phyloP scores from a whole-genome alignment of 2,797 vertebrate genomes.

The Cossypha polioptera region DNA sequence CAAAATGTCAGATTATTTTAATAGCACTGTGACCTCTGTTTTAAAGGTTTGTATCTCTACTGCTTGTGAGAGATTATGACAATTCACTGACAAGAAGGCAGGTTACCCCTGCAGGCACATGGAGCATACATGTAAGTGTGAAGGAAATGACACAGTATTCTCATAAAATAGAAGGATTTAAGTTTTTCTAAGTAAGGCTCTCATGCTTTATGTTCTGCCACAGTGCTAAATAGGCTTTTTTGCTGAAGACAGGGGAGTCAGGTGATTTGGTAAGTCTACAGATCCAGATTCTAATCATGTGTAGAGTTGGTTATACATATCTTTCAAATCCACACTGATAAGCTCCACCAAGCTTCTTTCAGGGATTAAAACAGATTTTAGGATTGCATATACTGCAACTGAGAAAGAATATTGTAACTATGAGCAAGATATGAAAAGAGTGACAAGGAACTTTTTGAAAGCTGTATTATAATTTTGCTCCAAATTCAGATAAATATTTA shows the following conservation, averaged over 20 bases:
- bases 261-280: not conserved
- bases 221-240: not conserved
- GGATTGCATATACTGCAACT: not conserved
- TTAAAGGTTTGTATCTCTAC: not conserved
- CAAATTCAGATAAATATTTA: constrained; percentile 25
- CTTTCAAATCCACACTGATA: not conserved
- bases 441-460: constrained; percentile 5
- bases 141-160: not conserved
- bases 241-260: not conserved
- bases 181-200: not conserved
- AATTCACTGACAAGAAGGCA: not conserved
- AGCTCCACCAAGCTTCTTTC: not conserved
- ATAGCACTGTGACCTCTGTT: not conserved
- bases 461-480: not conserved
- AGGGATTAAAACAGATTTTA: constrained; percentile 20
- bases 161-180: not conserved
- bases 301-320: not conserved
- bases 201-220: not conserved
- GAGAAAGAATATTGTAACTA: not conserved
- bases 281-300: not conserved
- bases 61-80: not conserved
- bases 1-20: not conserved
- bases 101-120: not conserved
- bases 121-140: not conserved
- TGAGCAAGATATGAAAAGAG: not conserved